Conservation (phyloP, 2,797 vertebrate genomes). For the Sternarchorhynchus goeldii region DNA sequence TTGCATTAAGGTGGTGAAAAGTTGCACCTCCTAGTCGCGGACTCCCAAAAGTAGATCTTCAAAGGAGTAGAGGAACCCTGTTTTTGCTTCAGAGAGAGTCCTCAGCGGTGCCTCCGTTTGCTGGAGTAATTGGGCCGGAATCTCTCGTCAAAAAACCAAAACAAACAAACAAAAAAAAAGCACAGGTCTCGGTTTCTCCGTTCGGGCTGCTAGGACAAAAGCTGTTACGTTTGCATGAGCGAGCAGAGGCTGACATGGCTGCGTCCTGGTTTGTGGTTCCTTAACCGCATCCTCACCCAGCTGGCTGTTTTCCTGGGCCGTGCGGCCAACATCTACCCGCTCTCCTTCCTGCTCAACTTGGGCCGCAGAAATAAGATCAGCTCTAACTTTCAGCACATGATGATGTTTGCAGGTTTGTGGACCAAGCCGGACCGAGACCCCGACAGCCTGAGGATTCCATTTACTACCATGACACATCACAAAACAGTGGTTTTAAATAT, state of each 20-base stretch:
- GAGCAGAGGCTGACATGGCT: neutral
- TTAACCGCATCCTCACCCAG: slow-evolving; percentile 73
- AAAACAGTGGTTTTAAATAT: neutral
- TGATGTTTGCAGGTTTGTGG: slow-evolving; percentile 95
- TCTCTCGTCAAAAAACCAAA: neutral
- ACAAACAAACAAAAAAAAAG: neutral
- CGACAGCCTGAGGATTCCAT: neutral
- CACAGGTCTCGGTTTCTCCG: neutral
- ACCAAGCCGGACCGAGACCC: too few relatives aligned
- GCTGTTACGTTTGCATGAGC: neutral
- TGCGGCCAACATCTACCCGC: slow-evolving; percentile 96
- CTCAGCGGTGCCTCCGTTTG: neutral
- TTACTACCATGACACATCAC: neutral
- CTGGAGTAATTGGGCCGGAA: slow-evolving; percentile 14
- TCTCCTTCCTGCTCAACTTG: slow-evolving; percentile 93
- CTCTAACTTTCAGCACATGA: slow-evolving; percentile 97
- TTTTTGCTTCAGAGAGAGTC: slow-evolving; percentile 1
- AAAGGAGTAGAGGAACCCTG: neutral
- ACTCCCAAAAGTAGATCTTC: neutral
- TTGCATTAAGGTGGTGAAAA: neutral
- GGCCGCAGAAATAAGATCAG: slow-evolving; percentile 93
- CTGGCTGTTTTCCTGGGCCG: slow-evolving; percentile 93
- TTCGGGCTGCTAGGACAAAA: slow-evolving; percentile 1
- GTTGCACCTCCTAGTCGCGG: neutral
- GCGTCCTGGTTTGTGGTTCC: slow-evolving; percentile 46